These are phyloP conservation scores for Boulengeromyrus knoepffleri DNA, from an alignment of 2,113 vertebrate genomes.

Conservation along the genomic window DNA sequence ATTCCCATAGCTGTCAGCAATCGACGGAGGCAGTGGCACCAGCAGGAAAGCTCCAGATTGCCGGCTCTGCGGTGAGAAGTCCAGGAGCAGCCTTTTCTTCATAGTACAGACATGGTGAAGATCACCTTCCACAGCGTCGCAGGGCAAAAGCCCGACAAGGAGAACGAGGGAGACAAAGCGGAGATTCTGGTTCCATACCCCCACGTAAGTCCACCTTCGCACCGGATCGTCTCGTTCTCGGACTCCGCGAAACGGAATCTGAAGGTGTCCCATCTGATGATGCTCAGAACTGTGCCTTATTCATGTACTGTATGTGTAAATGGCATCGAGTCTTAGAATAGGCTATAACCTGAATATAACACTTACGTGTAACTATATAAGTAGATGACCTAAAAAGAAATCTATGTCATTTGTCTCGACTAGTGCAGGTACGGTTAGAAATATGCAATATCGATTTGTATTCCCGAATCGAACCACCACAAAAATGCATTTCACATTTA, in stretches of 20 bases:
- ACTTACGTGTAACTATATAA: neutral
- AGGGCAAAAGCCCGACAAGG: constrained; percentile 71
- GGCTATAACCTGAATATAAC: neutral
- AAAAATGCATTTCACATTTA: neutral
- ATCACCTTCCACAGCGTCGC: constrained; percentile 74
- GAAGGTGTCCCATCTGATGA: constrained; percentile 5
- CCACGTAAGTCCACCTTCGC: constrained; percentile 53
- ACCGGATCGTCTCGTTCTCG: neutral
- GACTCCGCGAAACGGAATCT: neutral
- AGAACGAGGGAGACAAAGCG: constrained; percentile 47
- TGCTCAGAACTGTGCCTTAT: neutral
- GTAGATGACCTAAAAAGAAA: neutral
- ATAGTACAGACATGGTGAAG: constrained; percentile 74
- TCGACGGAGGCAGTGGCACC: neutral
- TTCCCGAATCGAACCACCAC: neutral
- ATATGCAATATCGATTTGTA: neutral
- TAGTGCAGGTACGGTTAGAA: neutral
- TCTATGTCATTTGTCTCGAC: neutral
- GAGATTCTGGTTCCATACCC: constrained; percentile 65
- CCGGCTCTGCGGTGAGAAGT: constrained; percentile 23
- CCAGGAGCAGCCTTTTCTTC: constrained; percentile 18
- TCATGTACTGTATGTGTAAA: neutral
- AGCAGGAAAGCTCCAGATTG: neutral
- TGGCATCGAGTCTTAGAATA: neutral
- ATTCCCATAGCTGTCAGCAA: constrained; percentile 7